Conservation (phyloP, 2,113 vertebrate species). For the Lampris incognitus region DNA sequence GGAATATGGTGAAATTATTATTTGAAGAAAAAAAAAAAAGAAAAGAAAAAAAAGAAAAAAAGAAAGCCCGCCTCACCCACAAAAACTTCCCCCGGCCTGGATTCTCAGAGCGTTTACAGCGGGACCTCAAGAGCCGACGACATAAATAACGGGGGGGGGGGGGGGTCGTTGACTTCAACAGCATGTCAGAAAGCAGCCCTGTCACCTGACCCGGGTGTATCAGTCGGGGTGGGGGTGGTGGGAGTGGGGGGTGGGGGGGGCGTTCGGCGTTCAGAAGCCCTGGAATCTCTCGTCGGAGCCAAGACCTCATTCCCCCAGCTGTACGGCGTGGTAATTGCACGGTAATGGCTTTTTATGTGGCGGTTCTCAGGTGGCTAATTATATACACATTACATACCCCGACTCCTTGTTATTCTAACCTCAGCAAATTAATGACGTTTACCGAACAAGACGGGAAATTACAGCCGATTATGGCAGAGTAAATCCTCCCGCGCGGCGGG, state of each 20-base stretch:
- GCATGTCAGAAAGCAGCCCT: slow-evolving; percentile 38
- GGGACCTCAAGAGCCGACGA: slow-evolving; percentile 43
- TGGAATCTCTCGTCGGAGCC: slow-evolving; percentile 75
- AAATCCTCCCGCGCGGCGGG: slow-evolving; percentile 44
- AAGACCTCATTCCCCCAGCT: slow-evolving; percentile 78
- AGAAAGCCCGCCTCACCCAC: too few relatives aligned
- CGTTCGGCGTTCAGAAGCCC: slow-evolving; percentile 79
- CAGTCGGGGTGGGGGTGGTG: slow-evolving; percentile 20
- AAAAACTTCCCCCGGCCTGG: background rate
- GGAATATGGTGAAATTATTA: background rate
- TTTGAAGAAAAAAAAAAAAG: too few relatives aligned
- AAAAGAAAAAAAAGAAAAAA: too few relatives aligned
- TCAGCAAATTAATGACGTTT: slow-evolving; percentile 81
- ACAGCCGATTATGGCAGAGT: slow-evolving; percentile 47
- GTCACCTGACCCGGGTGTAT: slow-evolving; percentile 40
- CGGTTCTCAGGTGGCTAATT: slow-evolving; percentile 85
- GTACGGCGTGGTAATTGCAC: slow-evolving; percentile 81
- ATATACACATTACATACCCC: slow-evolving; percentile 83
- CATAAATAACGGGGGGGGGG: slow-evolving; percentile 18
- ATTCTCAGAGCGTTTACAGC: slow-evolving; percentile 34
- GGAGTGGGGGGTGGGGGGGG: slow-evolving; percentile 58
- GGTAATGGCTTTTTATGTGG: slow-evolving; percentile 84
- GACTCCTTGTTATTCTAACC: slow-evolving; percentile 82
- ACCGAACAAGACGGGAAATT: slow-evolving; percentile 71
- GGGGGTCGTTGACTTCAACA: slow-evolving; percentile 28